Percentiles rank a stretch among this genome's conserved stretches.
phyloP scores from a whole-genome alignment of 2,113 vertebrate genomes.

The Suncus etruscus region DNA sequence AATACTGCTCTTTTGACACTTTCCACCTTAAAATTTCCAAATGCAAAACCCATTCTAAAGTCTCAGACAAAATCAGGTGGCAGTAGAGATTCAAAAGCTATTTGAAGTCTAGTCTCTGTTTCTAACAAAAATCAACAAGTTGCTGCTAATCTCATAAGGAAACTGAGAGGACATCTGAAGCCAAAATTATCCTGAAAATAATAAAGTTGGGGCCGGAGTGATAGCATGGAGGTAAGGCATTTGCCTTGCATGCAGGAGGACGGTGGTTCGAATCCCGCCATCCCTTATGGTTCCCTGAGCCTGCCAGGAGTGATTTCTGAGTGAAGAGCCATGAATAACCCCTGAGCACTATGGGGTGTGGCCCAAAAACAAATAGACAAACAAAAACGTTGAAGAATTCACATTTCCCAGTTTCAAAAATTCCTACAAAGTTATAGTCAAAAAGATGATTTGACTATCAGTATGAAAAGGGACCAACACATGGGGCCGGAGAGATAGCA shows the following conservation, averaged over 20 bases:
- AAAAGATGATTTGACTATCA: too few species aligned
- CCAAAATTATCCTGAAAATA: conserved; percentile 13
- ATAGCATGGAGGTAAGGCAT: too few species aligned
- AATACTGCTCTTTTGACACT: not conserved
- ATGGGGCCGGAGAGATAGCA: too few species aligned
- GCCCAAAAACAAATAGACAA: too few species aligned
- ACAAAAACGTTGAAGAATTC: not conserved
- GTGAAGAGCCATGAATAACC: too few species aligned
- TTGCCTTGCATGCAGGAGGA: too few species aligned
- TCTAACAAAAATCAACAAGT: not conserved
- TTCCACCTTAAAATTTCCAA: conserved; percentile 22
- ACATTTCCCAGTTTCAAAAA: conserved; percentile 29
- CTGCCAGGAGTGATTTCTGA: too few species aligned
- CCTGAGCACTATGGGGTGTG: too few species aligned
- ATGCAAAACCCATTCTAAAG: not conserved
- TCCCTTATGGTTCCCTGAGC: too few species aligned
- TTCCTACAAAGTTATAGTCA: not conserved
- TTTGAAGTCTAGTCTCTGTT: not conserved
- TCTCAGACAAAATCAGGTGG: not conserved
- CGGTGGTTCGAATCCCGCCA: too few species aligned
- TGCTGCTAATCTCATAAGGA: not conserved
- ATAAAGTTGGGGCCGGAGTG: not conserved
- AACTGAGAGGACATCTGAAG: not conserved
- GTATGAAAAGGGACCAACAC: too few species aligned
- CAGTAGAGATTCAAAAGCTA: not conserved